Evolutionary conservation across 30 jellyfish, hydroid and myxozoan species (phyloP).

Genomic region (Hydractinia echinata): DNA sequence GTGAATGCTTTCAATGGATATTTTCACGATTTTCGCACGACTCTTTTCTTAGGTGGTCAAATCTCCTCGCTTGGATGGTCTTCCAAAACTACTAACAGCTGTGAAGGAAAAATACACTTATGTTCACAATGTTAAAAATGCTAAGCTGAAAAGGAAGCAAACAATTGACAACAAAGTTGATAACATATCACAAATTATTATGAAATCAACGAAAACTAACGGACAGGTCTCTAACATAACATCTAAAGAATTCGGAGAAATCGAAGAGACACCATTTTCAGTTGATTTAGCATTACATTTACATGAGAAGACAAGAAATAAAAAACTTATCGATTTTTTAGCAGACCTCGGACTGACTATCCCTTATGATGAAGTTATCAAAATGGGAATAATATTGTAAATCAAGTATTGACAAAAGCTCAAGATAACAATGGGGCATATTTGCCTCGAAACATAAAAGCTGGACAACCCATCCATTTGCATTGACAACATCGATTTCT

Average conservation of each 20-base stretch:
- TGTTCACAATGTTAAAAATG: slow-evolving; percentile 4
- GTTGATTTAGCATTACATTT: slow-evolving; percentile 35
- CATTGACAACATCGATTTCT: too few relatives aligned
- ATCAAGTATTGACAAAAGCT: slow-evolving; percentile 8
- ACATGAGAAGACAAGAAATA: slow-evolving; percentile 33
- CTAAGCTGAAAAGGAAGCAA: slow-evolving; percentile 16
- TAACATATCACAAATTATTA: too few relatives aligned
- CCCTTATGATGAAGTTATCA: slow-evolving; percentile 34
- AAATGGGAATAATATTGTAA: slow-evolving; percentile 12
- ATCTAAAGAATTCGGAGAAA: not conserved
- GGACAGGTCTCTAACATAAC: slow-evolving; percentile 1
- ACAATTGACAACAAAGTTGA: not conserved
- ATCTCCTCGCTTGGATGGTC: not conserved
- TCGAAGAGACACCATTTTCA: slow-evolving; percentile 23
- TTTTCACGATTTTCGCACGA: too few relatives aligned
- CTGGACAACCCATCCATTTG: too few relatives aligned
- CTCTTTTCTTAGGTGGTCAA: too few relatives aligned
- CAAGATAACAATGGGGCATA: not conserved
- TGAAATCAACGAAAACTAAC: too few relatives aligned
- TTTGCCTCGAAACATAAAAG: too few relatives aligned
- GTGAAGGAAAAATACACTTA: not conserved
- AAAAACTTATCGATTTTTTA: slow-evolving; percentile 12
- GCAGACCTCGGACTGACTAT: slow-evolving; percentile 32
- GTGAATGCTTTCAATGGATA: too few relatives aligned
- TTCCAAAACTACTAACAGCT: too few relatives aligned